Evolutionary conservation across 2,113 vertebrate species (phyloP), one percentile per base, ranked within the genome.

Genomic region (Eublepharis macularius): DNA sequence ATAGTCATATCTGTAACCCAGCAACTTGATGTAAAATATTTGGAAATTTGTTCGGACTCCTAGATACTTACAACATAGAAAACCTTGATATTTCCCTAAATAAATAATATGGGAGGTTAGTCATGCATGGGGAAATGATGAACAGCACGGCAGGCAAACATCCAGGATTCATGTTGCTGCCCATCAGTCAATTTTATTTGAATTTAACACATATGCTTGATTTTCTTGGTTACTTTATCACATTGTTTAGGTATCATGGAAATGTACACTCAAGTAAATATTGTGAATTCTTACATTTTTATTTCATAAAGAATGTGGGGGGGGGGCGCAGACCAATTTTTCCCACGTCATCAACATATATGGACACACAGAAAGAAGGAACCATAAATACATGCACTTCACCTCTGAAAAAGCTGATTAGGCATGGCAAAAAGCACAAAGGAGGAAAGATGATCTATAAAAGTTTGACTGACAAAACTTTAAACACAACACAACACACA

Each of bases 1-100:
- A 60, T 2, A 39, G 1, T 49, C 0, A 12, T 66, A 91, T 76
- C 90, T 94, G 80, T 88, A 92, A 90, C 68, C 89, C 19, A 79
- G 74, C 70, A 69, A 83, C 49, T 60, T 83, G 69, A 89, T 47
- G 87, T 8, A 80, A 92, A 90, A 45, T 87, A 75, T 57, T 7
- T n/a, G 57, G 83, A 76, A 86, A 90, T 80, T 45, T 77, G 87
- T 65, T 32, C 36, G 19, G 21, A 66, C 7, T 68, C 60, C 73
- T 83, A 93, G 87, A 90, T 11, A 86, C 49, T 79, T 49, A 65
- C 4, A 6, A 6, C 43, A 29, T 83, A 87, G 80, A 74, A 12
- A 32, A 82, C 12, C 69, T 80, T 19, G 85, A 3, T 75, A 70
- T 60, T 94, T 87, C 79, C 60, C 21, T 78, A 90, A 83, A 49